Conservation (phyloP, 2,113 vertebrate genomes). For the Varanus salvator region DNA sequence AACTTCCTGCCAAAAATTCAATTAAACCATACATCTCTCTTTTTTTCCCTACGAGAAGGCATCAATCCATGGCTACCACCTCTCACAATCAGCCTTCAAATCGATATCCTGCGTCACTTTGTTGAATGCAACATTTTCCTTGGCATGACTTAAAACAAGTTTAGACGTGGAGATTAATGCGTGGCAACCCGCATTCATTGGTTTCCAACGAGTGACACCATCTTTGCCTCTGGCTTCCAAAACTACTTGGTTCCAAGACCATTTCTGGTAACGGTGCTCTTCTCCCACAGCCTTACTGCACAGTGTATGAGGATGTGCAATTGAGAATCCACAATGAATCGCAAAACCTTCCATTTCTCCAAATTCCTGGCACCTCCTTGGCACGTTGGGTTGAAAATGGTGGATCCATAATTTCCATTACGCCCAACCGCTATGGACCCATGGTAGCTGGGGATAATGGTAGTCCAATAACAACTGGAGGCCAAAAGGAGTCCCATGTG, state of each 20-base stretch:
- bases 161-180: too few relatives aligned
- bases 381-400: not conserved
- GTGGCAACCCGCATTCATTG: not conserved
- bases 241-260: not conserved
- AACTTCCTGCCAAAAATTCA: not conserved
- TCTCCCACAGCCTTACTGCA: too few relatives aligned
- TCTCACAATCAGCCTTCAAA: not conserved
- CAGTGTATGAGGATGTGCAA: not conserved
- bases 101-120: not conserved
- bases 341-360: not conserved
- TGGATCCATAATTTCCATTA: too few relatives aligned
- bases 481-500: too few relatives aligned
- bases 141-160: not conserved
- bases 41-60: not conserved
- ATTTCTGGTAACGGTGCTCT: not conserved
- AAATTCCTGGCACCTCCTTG: not conserved
- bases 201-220: not conserved
- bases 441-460: too few relatives aligned
- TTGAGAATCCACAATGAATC: not conserved
- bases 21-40: not conserved
- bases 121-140: not conserved
- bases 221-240: not conserved
- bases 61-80: not conserved
- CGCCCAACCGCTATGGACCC: not conserved
- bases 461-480: not conserved